Conservation (phyloP, 53 echinoderm and acorn worm genomes). For the Holothuria leucospilota region DNA sequence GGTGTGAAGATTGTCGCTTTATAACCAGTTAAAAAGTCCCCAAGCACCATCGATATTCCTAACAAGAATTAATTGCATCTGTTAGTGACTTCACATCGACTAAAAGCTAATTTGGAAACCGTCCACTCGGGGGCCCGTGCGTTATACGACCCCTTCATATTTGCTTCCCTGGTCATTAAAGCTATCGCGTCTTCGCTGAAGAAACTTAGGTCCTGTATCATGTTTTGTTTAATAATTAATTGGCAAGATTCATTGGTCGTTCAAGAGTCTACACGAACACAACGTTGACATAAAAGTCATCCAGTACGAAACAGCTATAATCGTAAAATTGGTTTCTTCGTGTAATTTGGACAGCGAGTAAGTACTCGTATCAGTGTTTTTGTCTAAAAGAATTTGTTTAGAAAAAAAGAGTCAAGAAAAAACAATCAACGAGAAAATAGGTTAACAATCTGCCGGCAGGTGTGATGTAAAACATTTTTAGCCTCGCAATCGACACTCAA, state of each 20-base stretch:
- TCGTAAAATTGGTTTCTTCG: constrained; percentile 13
- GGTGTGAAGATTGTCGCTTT: constrained; percentile 28
- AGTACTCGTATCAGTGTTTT: too few species aligned
- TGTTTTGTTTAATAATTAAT: constrained; percentile 37
- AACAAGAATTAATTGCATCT: constrained; percentile 39
- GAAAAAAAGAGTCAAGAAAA: too few species aligned
- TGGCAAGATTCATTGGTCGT: neutral
- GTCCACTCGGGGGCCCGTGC: neutral
- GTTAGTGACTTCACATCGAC: constrained; percentile 32
- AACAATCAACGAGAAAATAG: too few species aligned
- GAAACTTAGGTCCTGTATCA: neutral
- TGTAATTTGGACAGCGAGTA: too few species aligned
- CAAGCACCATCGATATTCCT: constrained; percentile 28
- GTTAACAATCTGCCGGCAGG: too few species aligned
- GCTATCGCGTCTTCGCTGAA: constrained; percentile 1
- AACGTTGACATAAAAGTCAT: constrained; percentile 37
- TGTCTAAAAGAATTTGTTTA: too few species aligned
- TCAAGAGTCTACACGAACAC: constrained; percentile 36
- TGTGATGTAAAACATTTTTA: too few species aligned
- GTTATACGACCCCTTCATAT: constrained; percentile 29
- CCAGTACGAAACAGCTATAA: constrained; percentile 13
- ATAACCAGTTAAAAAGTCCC: constrained; percentile 45
- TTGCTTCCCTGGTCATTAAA: constrained; percentile 39
- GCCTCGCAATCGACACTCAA: too few species aligned
- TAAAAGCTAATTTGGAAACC: constrained; percentile 32